Conservation (phyloP, 1,140 invertebrate species). For the Eupristina koningsbergeri region DNA sequence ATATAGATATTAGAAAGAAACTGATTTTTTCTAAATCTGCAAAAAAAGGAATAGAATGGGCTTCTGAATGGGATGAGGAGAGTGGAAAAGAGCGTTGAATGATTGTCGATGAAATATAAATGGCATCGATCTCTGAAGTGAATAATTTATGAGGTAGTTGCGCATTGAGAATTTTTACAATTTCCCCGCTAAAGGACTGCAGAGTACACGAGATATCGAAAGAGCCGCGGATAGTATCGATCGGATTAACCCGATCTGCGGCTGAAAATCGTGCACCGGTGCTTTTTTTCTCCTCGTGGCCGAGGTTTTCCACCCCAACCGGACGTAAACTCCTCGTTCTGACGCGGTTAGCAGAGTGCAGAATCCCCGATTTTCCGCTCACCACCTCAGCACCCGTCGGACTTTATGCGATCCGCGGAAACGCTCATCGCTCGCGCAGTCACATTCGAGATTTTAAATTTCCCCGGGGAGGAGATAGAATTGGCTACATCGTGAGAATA, state of each 20-base stretch:
- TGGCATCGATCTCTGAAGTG: neutral
- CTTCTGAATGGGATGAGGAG: neutral
- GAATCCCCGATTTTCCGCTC: neutral
- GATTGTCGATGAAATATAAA: neutral
- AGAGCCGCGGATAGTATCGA: neutral
- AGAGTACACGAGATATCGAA: neutral
- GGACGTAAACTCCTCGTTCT: neutral
- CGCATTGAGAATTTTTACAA: no score
- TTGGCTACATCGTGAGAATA: slow-evolving; percentile 10
- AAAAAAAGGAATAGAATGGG: no score
- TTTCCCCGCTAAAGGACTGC: neutral
- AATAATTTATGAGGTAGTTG: neutral
- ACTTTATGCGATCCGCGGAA: neutral
- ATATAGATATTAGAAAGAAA: no score
- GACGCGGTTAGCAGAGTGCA: neutral
- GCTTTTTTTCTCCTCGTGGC: no score
- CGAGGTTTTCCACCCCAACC: no score
- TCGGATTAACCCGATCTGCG: neutral
- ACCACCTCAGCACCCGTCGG: neutral
- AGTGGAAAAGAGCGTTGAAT: neutral
- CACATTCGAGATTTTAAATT: slow-evolving; percentile 63
- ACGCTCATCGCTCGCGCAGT: neutral
- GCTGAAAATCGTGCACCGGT: no score
- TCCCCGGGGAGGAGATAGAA: slow-evolving; percentile 53
- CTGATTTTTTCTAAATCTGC: no score